These are phyloP conservation scores for Ips typographus DNA, from an alignment of 1,140 invertebrate species.

Conservation along the genomic window DNA sequence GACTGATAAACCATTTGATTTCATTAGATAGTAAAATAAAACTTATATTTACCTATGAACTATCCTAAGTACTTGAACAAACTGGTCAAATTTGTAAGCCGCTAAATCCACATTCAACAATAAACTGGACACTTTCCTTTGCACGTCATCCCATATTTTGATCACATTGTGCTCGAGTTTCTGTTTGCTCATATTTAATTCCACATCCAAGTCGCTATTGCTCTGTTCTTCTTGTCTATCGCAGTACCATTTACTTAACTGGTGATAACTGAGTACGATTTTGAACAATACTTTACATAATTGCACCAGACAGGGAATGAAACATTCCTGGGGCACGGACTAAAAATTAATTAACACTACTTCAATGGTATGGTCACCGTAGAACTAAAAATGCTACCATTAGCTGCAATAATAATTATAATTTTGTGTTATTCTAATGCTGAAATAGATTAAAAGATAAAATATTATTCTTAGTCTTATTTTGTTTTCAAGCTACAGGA, in stretches of 20 bases:
- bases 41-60: slow-evolving; percentile 66
- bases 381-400: too few species aligned
- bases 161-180: slow-evolving; percentile 85
- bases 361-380: neutral
- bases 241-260: slow-evolving; percentile 78
- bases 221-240: slow-evolving; percentile 45
- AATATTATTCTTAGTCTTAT: neutral
- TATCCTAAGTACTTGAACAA: slow-evolving; percentile 86
- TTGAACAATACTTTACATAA: slow-evolving; percentile 81
- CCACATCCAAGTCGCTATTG: slow-evolving; percentile 53
- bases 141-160: slow-evolving; percentile 92
- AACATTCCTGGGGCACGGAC: slow-evolving; percentile 72
- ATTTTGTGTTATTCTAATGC: too few species aligned
- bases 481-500: too few species aligned
- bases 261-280: slow-evolving; percentile 80
- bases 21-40: slow-evolving; percentile 2
- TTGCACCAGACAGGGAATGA: slow-evolving; percentile 78
- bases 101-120: slow-evolving; percentile 76
- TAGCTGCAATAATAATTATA: too few species aligned
- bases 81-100: slow-evolving; percentile 90
- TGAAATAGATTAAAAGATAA: neutral
- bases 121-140: slow-evolving; percentile 84
- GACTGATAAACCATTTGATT: neutral
- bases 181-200: slow-evolving; percentile 71
- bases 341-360: slow-evolving; percentile 44